Evolutionary conservation across 2,113 vertebrate species (phyloP), one percentile per base, ranked within the genome.

Genomic region (Cyphomyrus plagiostoma): DNA sequence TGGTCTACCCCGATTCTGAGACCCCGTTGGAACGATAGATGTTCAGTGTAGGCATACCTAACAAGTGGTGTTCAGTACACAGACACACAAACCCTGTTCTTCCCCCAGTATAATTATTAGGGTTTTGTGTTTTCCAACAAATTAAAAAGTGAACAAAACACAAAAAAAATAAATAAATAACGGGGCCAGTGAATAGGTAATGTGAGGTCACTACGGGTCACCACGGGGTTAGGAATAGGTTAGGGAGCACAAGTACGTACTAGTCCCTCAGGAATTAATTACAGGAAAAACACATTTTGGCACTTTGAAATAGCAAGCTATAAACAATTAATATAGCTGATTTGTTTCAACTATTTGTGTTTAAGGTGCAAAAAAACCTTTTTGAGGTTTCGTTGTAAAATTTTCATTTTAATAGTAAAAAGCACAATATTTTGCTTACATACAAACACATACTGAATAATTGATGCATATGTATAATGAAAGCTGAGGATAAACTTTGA

Each of bases 241-340:
- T 90, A 92, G 89, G 93, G 92, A 89, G 53, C 88, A 86, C 86
- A 91, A 86, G 92, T 74, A 90, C 91, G 91, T 89, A 89, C 62
- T 50, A 84, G 56, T 94, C 94, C 92, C 94, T n/a, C 83, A 90
- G 92, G 93, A 94, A 89, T 92, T 92, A 95, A 94, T 95, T 96
- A 95, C 87, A 91, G 89, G 45, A 19, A 15, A 10, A 49, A 49
- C 42, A 5, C 1, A n/a, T 77, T 77, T 53, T 52, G 50, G 15
- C 50, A 52, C 39, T 30, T 80, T 62, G 21, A 46, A 13, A 23
- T 15, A 26, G n/a, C 45, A 26, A 88, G 39, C 58, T 46, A 30
- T 42, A 26, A 45, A 70, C 19, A 2, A n/a, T 23, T 66, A 23
- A 45, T 45, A 21, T n/a, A 70, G 7, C 11, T 66, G 8, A 39